Base-by-base conservation (phyloP, 2,113 vertebrate genomes). In the Forbesichthys papilliferus region DNA sequence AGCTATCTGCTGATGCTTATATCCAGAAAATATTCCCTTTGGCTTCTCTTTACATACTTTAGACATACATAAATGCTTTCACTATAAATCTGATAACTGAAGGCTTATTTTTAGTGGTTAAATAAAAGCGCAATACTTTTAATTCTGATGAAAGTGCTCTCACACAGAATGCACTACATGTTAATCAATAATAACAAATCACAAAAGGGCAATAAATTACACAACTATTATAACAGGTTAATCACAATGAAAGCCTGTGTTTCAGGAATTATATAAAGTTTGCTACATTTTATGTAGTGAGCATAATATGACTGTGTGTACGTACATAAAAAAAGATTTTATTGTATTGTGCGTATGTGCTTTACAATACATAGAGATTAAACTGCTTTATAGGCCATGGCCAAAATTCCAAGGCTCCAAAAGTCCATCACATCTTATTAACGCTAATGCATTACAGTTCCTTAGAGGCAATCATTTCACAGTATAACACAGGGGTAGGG, bases 1-100 rank as follows among this genome's bases (percentile, higher is more conserved):
- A 72, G 52, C 55, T 73, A 59, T 73, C 54, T 62, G 51, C 73
- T 46, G 59, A 80, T 66, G 66, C 60, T 73, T 58, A 68, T 75
- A 74, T 64, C 51, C 18, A 75, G 61, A 79, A 66, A 0, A 48
- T 59, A 67, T 36, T 64, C 14, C 36, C 20, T 33, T 16, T 16
- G 34, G 64, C 34, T 79, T 75, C 68, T 60, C 4, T 34, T 49
- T 48, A 27, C 61, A 51, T n/a, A 27, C 27, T 27, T 27, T 27
- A 2, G 6, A 64, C 67, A 53, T 27, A 59, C 11, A 58, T 9
- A 61, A 36, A 57, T 48, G 55, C 70, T 58, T 27, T 54, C 58
- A 36, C 57, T 9, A 36, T 47, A 34, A 33, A 65, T 49, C 61
- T 66, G 10, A 48, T 51, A 10, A 48, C 33, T 54, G 12, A 5